A percentile compares a stretch with the other conserved stretches of the same genome.
Conservation (phyloP, 2,888 invertebrate genomes). For the Sycophila texana region DNA sequence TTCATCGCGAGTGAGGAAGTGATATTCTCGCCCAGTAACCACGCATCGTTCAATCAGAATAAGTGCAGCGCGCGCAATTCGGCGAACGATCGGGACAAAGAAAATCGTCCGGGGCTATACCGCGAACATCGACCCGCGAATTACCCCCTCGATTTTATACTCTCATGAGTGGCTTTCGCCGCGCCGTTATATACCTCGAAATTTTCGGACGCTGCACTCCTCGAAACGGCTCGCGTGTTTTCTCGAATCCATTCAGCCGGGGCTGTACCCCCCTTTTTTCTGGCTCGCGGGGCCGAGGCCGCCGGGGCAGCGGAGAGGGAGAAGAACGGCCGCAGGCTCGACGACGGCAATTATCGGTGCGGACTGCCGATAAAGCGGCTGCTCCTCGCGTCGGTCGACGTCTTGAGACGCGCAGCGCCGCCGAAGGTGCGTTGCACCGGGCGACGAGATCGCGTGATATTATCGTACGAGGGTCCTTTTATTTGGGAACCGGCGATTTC, state of each 20-base stretch:
- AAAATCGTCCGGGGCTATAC: no score
- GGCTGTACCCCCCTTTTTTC: not conserved
- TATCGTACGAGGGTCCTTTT: constrained; percentile 7
- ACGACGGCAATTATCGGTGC: constrained; percentile 38
- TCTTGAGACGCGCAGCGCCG: not conserved
- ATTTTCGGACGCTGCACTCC: not conserved
- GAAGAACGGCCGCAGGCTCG: constrained; percentile 26
- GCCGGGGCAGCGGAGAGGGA: not conserved
- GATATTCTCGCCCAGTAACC: no score
- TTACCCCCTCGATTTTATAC: not conserved
- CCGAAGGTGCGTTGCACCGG: not conserved
- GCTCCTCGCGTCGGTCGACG: constrained; percentile 11
- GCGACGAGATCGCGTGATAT: constrained; percentile 44
- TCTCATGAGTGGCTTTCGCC: constrained; percentile 2
- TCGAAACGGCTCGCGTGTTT: constrained; percentile 2
- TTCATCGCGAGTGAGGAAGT: no score
- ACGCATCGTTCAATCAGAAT: no score
- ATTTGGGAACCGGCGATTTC: not conserved
- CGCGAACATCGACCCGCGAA: no score
- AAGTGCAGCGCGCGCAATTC: no score
- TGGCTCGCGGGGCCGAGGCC: not conserved
- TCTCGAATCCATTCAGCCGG: constrained; percentile 20
- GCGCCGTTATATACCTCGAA: not conserved
- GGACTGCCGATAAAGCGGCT: not conserved
- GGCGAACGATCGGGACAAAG: no score